Percentiles rank a stretch among this genome's conserved stretches.
Conservation (phyloP, 2,113 vertebrate species). For the Campylomormyrus tamandua region DNA sequence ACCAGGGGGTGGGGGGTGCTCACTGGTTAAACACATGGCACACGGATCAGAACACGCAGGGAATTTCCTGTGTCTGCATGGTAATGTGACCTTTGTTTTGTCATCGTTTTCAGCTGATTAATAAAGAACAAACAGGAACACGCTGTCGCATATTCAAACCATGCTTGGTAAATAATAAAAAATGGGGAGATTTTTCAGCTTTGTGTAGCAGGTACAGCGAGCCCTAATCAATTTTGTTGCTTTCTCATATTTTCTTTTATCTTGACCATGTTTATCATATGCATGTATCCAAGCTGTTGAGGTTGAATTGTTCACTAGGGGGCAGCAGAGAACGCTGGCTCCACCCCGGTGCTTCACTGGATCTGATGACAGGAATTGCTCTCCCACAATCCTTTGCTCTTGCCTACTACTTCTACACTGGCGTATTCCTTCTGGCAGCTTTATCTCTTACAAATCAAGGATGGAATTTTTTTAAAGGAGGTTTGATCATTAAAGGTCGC, state of each 20-base stretch:
- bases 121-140: neutral
- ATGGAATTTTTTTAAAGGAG: neutral
- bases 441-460: slow-evolving; percentile 22
- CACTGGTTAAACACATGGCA: slow-evolving; percentile 49
- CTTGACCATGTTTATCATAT: neutral
- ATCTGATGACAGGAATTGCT: neutral
- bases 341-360: neutral
- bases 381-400: neutral
- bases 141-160: neutral
- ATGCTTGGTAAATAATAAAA: neutral
- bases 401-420: neutral
- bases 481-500: neutral
- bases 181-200: neutral
- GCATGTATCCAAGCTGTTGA: neutral
- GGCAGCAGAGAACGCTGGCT: neutral
- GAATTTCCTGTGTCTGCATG: slow-evolving; percentile 42
- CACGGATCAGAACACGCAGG: slow-evolving; percentile 54
- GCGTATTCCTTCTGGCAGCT: neutral
- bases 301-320: neutral
- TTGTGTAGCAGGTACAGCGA: neutral
- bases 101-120: slow-evolving; percentile 26
- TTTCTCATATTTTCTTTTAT: neutral
- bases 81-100: slow-evolving; percentile 60
- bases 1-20: slow-evolving; percentile 15
- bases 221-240: neutral